Conservation (phyloP, 2,797 vertebrate genomes). For the Meda fulgida region DNA sequence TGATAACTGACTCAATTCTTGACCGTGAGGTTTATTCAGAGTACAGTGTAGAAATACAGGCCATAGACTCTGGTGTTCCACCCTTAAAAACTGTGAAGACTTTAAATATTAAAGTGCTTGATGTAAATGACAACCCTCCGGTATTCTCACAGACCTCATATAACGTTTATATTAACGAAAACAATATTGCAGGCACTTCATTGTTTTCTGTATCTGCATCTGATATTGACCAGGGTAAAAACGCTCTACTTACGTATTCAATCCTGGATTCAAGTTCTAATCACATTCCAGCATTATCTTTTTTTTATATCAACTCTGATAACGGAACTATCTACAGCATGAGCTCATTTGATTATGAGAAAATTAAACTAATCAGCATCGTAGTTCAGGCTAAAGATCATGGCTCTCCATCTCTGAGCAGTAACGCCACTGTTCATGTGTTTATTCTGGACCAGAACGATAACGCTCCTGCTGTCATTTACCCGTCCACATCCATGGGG, state of each 20-base stretch:
- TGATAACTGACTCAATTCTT: conserved; percentile 47
- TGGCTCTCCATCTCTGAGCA: conserved; percentile 57
- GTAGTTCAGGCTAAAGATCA: conserved; percentile 64
- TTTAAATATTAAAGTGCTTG: conserved; percentile 41
- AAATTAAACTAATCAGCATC: conserved; percentile 75
- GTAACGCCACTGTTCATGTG: conserved; percentile 57
- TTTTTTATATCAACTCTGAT: conserved; percentile 77
- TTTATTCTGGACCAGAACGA: conserved; percentile 66
- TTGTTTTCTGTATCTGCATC: conserved; percentile 80
- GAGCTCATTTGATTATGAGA: conserved; percentile 80
- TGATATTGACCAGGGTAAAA: conserved; percentile 74
- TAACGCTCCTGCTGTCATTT: conserved; percentile 63
- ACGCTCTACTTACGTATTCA: conserved; percentile 66
- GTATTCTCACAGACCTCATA: conserved; percentile 47
- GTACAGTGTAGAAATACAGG: conserved; percentile 51
- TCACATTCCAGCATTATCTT: conserved; percentile 73
- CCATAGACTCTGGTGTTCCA: conserved; percentile 37
- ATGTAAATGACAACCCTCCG: conserved; percentile 56
- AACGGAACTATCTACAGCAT: conserved; percentile 77
- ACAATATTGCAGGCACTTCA: conserved; percentile 72
- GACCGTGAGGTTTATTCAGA: conserved; percentile 48
- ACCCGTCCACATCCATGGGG: conserved; percentile 55
- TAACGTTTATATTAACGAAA: conserved; percentile 52
- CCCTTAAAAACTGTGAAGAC: conserved; percentile 27
- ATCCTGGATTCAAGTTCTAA: conserved; percentile 69